Evolutionary conservation across 2,113 vertebrate species (phyloP), one percentile per base, ranked within the genome.

Genomic region (Pelodiscus sinensis): DNA sequence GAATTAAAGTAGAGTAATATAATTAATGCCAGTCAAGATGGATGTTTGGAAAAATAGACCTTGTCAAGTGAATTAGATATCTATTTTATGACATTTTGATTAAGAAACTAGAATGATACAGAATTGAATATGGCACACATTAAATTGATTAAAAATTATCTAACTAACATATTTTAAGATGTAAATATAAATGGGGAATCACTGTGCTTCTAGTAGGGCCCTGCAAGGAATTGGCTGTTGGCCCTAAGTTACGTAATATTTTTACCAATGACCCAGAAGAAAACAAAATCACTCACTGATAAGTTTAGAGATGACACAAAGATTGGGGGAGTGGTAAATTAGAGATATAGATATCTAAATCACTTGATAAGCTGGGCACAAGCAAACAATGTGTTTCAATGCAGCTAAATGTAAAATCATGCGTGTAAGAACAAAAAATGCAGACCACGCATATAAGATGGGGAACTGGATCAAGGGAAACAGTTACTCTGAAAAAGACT

Each of bases 401-500:
- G n/a, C 8, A 19, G 65, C 62, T 81, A 62, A 68, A 68, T 68
- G 84, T 44, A 60, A 86, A 94, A 22, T 54, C 50, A 19, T 54
- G 9, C 15, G 62, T 2, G 71, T 7, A 94, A 9, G 80, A 96
- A 90, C 8, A 16, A 51, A 84, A 54, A 86, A 95, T 89, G 68
- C 3, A 85, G 0, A 1, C 22, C 54, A 75, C 29, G 77, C 44
- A 81, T 31, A 81, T 60, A 4, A 44, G 22, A 88, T 89, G 35
- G 22, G 4, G 18, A 35, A 82, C 51, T 29, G 80, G 82, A 90
- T 89, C 90, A 90, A 19, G 89, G 87, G 54, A 44, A 89, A 31
- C 75, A 89, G 52, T 89, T 85, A 54, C 52, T 89, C 83, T 89
- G 73, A 60, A 29, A 27, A 60, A 90, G 81, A 86, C 90, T 87